A percentile compares a stretch with the other conserved stretches of the same genome.
phyloP scores from a whole-genome alignment of 2,888 invertebrate species.

The Dasypogon diadema region DNA sequence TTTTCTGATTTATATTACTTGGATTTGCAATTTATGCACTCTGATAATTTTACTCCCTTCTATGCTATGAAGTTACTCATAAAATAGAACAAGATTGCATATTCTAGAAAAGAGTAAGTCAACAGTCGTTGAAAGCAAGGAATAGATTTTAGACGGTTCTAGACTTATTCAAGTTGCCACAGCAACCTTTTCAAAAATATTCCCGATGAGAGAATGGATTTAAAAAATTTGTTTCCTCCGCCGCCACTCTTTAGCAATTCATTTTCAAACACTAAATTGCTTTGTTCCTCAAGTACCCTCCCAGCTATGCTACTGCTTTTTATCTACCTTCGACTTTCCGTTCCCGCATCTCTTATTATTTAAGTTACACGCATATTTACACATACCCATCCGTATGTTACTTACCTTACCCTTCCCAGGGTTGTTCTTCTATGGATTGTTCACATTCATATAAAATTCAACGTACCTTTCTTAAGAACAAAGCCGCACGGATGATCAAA shows the following conservation, averaged over 20 bases:
- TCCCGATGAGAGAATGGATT: neutral
- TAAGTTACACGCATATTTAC: neutral
- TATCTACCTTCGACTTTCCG: neutral
- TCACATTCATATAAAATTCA: slow-evolving; percentile 28
- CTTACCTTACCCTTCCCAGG: neutral
- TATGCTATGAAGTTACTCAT: too few relatives aligned
- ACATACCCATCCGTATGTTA: neutral
- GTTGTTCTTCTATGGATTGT: neutral
- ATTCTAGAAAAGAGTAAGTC: too few relatives aligned
- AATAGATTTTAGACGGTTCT: too few relatives aligned
- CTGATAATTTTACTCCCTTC: too few relatives aligned
- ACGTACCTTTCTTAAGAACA: slow-evolving; percentile 88
- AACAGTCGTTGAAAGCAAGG: neutral
- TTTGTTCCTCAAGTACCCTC: slow-evolving; percentile 26
- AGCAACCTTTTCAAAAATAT: neutral
- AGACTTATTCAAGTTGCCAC: neutral
- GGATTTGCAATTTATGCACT: too few relatives aligned
- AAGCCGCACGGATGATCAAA: slow-evolving; percentile 95
- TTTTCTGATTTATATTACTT: too few relatives aligned
- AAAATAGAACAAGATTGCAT: too few relatives aligned
- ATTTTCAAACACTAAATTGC: slow-evolving; percentile 25
- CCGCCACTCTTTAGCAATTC: neutral
- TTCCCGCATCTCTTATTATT: neutral
- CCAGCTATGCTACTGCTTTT: neutral
- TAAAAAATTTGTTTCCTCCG: neutral